Evolutionary conservation across 2,888 invertebrate genomes (phyloP).

Genomic region (Aproaerema taeniolella): DNA sequence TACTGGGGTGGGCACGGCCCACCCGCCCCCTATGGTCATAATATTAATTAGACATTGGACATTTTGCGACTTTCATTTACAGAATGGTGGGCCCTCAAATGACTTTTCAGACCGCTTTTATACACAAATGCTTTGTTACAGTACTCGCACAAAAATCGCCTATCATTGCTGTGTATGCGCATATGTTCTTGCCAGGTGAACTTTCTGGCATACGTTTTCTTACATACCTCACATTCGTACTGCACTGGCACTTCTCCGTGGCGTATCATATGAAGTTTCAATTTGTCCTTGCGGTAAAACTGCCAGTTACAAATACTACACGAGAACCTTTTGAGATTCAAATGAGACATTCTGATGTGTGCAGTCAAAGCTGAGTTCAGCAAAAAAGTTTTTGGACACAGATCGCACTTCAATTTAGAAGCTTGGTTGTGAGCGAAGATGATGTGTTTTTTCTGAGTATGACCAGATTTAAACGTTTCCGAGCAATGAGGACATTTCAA

Average conservation of each 20-base stretch:
- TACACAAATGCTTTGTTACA: slow-evolving; percentile 34
- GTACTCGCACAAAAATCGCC: slow-evolving; percentile 30
- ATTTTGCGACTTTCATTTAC: too few species aligned
- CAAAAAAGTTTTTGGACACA: not conserved
- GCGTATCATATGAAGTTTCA: not conserved
- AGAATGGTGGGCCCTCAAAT: slow-evolving; percentile 29
- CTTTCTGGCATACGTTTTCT: slow-evolving; percentile 36
- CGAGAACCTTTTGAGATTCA: not conserved
- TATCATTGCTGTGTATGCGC: slow-evolving; percentile 38
- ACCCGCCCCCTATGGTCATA: too few species aligned
- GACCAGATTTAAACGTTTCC: not conserved
- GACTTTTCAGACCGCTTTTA: slow-evolving; percentile 35
- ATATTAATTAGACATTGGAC: too few species aligned
- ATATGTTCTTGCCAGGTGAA: slow-evolving; percentile 35
- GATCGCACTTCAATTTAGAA: not conserved
- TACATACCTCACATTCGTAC: slow-evolving; percentile 38
- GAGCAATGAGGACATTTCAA: not conserved
- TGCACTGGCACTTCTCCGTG: slow-evolving; percentile 8
- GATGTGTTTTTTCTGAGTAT: not conserved
- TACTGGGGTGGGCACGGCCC: too few species aligned
- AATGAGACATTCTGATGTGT: not conserved
- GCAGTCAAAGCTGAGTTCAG: not conserved
- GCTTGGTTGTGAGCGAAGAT: not conserved
- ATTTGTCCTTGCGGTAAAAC: not conserved
- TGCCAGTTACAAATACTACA: not conserved